Evolutionary conservation across 2,888 invertebrate genomes (phyloP).

Genomic region (Lasioglossum figueresi): DNA sequence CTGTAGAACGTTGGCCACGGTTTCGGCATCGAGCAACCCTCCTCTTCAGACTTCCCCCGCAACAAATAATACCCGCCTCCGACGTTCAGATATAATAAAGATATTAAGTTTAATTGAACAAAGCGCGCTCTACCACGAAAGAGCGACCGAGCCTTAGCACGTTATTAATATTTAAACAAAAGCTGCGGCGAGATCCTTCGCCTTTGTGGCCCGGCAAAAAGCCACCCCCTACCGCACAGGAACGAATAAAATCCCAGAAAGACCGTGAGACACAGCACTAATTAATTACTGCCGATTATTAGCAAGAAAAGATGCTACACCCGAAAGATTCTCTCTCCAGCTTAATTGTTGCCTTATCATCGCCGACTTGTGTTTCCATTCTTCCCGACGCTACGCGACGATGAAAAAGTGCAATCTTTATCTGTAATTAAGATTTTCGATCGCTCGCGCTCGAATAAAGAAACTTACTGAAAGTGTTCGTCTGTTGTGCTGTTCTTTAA

Average conservation of each 20-base stretch:
- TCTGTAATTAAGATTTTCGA: constrained; percentile 10
- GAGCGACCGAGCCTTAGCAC: constrained; percentile 68
- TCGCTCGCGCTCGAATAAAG: background rate
- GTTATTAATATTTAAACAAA: constrained; percentile 80
- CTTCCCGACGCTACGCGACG: too few species aligned
- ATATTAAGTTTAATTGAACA: constrained; percentile 78
- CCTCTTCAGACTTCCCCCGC: constrained; percentile 17
- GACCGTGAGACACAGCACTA: constrained; percentile 38
- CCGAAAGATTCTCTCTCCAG: background rate
- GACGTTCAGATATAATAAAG: constrained; percentile 70
- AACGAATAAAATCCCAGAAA: constrained; percentile 50
- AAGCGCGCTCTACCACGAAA: constrained; percentile 63
- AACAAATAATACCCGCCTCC: constrained; percentile 68
- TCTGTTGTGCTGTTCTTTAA: background rate
- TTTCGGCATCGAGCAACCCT: background rate
- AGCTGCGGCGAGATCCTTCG: constrained; percentile 65
- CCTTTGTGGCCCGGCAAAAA: constrained; percentile 68
- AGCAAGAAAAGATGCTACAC: background rate
- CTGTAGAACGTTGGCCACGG: background rate
- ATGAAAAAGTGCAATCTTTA: background rate
- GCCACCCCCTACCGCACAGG: constrained; percentile 23
- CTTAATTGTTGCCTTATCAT: constrained; percentile 12
- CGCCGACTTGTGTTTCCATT: background rate
- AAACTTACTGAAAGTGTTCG: background rate
- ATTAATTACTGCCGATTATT: constrained; percentile 56